A percentile compares a stretch with the other conserved stretches of the same genome.
phyloP scores from a whole-genome alignment of 1,140 invertebrate species.

The Drosophila novamexicana region DNA sequence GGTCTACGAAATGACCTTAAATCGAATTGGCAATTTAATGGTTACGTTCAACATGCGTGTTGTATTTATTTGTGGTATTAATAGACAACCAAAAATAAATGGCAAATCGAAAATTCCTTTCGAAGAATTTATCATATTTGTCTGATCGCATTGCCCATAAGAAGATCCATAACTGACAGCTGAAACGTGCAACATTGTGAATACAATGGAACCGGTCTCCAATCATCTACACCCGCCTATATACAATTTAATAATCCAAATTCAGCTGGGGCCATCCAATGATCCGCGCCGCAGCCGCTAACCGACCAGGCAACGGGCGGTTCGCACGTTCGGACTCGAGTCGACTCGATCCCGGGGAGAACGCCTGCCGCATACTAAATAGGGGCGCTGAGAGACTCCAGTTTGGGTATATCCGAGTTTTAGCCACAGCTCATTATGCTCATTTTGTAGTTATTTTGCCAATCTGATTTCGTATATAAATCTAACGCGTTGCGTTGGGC shows the following conservation, averaged over 20 bases:
- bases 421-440: conserved; percentile 71
- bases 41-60: conserved; percentile 70
- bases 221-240: conserved; percentile 1
- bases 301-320: conserved; percentile 42
- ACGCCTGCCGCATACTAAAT: conserved; percentile 63
- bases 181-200: conserved; percentile 11
- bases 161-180: conserved; percentile 20
- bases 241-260: conserved; percentile 46
- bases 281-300: conserved; percentile 6
- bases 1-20: conserved; percentile 64
- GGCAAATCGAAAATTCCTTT: background rate
- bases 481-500: conserved; percentile 74
- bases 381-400: conserved; percentile 44
- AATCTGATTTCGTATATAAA: conserved; percentile 78
- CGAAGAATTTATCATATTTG: background rate
- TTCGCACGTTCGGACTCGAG: conserved; percentile 58
- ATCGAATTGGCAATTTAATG: conserved; percentile 60
- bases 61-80: conserved; percentile 8
- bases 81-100: background rate
- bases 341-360: conserved; percentile 36
- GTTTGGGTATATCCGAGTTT: conserved; percentile 78
- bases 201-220: conserved; percentile 18
- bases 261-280: conserved; percentile 15
- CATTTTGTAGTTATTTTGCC: conserved; percentile 57
- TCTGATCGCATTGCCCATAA: conserved; percentile 28